phyloP scores from a whole-genome alignment of 2,113 vertebrate species.

The Carassius carassius region DNA sequence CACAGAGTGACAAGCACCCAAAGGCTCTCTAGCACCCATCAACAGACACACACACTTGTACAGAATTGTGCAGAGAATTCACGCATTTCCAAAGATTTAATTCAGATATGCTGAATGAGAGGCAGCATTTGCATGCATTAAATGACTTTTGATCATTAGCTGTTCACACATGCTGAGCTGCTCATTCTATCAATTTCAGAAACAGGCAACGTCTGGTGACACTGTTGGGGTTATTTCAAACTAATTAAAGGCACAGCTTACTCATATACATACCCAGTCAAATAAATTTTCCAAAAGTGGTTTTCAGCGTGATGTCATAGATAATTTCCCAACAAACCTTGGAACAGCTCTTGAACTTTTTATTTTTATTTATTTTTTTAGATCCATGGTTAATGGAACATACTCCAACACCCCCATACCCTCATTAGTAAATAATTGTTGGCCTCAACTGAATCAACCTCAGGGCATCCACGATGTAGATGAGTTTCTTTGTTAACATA shows the following conservation, averaged over 20 bases:
- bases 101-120: constrained; percentile 6
- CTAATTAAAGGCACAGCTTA: not conserved
- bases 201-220: not conserved
- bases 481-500: not conserved
- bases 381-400: too few species aligned
- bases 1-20: constrained; percentile 18
- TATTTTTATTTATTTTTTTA: too few species aligned
- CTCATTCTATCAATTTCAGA: not conserved
- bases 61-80: not conserved
- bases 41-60: not conserved
- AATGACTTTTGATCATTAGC: constrained; percentile 29
- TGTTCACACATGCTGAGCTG: not conserved
- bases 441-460: too few species aligned
- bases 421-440: too few species aligned
- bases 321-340: too few species aligned
- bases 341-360: too few species aligned
- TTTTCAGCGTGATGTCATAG: too few species aligned
- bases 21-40: constrained; percentile 12
- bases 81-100: not conserved
- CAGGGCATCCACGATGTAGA: too few species aligned
- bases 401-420: too few species aligned
- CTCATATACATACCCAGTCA: too few species aligned
- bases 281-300: too few species aligned
- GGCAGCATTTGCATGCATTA: not conserved
- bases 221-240: not conserved